phyloP scores from a whole-genome alignment of 2,888 invertebrate genomes.

The Scaptomyza cyrtandrae region DNA sequence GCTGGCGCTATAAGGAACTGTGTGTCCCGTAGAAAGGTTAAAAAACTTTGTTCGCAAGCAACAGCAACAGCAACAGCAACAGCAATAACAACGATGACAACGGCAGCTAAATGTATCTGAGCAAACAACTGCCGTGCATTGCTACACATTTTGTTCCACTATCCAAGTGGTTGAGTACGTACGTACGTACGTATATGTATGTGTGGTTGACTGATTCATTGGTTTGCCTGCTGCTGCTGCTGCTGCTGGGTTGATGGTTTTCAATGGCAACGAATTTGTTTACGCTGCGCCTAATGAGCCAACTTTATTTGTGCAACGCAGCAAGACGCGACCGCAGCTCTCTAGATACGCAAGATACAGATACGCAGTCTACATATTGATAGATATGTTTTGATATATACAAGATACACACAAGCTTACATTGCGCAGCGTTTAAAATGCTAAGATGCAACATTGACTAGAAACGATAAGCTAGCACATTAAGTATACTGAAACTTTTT shows the following conservation, averaged over 20 bases:
- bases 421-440: background rate
- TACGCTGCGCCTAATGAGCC: slow-evolving; percentile 74
- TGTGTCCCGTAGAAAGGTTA: slow-evolving; percentile 59
- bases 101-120: slow-evolving; percentile 74
- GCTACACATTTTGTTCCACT: slow-evolving; percentile 59
- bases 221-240: slow-evolving; percentile 36
- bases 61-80: slow-evolving; percentile 39
- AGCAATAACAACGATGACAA: slow-evolving; percentile 25
- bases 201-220: slow-evolving; percentile 23
- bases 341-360: slow-evolving; percentile 17
- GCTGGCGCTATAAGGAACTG: slow-evolving; percentile 58
- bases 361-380: slow-evolving; percentile 18
- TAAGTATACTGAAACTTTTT: background rate
- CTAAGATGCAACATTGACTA: background rate
- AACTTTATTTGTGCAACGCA: slow-evolving; percentile 63
- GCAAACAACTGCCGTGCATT: slow-evolving; percentile 65
- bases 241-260: slow-evolving; percentile 27
- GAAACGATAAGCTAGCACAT: too few relatives aligned
- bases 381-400: slow-evolving; percentile 4
- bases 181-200: background rate
- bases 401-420: background rate
- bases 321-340: slow-evolving; percentile 54
- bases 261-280: slow-evolving; percentile 65
- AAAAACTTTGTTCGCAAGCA: slow-evolving; percentile 67
- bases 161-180: slow-evolving; percentile 37